phyloP scores from a whole-genome alignment of 2,113 vertebrate genomes.

The Ictidomys tridecemlineatus region DNA sequence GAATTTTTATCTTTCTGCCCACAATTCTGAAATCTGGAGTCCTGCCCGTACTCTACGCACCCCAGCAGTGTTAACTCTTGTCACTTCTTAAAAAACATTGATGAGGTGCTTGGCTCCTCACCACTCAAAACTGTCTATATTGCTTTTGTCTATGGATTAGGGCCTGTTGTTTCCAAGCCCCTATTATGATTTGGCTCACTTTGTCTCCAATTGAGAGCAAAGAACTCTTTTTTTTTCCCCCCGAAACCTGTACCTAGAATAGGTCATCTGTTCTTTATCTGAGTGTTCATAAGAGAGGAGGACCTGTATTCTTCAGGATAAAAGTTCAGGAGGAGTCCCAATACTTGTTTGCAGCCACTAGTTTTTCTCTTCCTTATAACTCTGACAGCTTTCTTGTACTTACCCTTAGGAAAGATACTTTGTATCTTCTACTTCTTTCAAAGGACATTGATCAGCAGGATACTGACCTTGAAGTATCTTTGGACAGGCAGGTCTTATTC shows the following conservation, averaged over 20 bases:
- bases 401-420: neutral
- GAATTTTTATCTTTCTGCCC: neutral
- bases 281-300: neutral
- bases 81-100: neutral
- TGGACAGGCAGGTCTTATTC: neutral
- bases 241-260: too few relatives aligned
- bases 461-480: neutral
- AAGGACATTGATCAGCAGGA: constrained; percentile 24
- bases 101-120: neutral
- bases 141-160: neutral
- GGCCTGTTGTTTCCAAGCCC: neutral
- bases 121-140: neutral
- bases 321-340: neutral
- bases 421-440: neutral
- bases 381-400: neutral
- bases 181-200: neutral
- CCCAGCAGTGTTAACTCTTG: neutral
- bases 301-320: neutral
- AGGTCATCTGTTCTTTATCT: neutral
- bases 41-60: neutral
- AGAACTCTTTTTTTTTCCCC: neutral
- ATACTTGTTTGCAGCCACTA: neutral
- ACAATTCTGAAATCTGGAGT: neutral
- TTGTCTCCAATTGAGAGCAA: neutral
- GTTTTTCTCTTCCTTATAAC: neutral